Base-by-base conservation (phyloP, 2,888 invertebrate species). In the Diarsia dahlii region DNA sequence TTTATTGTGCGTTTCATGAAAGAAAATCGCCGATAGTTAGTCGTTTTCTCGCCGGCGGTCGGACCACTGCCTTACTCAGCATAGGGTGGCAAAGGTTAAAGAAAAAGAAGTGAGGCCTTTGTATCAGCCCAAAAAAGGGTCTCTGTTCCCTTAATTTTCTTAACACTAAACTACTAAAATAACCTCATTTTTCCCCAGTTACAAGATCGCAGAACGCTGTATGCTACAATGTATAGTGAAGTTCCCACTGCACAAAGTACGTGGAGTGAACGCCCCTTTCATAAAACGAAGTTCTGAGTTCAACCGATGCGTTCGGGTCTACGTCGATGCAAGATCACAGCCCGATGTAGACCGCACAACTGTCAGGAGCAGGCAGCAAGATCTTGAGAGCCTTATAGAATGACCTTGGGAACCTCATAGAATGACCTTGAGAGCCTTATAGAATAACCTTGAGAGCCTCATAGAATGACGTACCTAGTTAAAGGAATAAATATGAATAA, bases 141-240 rank as follows among this genome's bases (percentile, higher is more conserved):
- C 5, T 39, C 15, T 2, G 28, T 3, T 3, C 15, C 23, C 18
- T 46, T 1, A 52, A 52, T 12, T 23, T 15, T 28, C 56, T 15
- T 20, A 8, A 6, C 15, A 64, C 15, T 13, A 15, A 39, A n/a
- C 5, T 28, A 45, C 12, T 0, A 48, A 64, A 58, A 34, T 69
- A 45, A 66, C 1, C 13, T 34, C 4, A n/a, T n/a, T 62, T 20
- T 56, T 64, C n/a, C 9, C 63, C 89, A 96, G 96, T 72, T 95
- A 93, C 89, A 96, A 96, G 86, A 92, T 96, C 72, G 96, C 96
- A 0, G 96, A 96, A 80, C 93, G 94, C 20, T 95, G 95, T 83
- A 94, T 94, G 92, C 87, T 96, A 56, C 91, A 92, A 46, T 96
- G 95, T 84, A 80, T 95, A 39, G 90, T 91, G 0, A 94, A 92